Conservation (phyloP, 2,797 vertebrate genomes). For the Chrysocyon brachyurus region DNA sequence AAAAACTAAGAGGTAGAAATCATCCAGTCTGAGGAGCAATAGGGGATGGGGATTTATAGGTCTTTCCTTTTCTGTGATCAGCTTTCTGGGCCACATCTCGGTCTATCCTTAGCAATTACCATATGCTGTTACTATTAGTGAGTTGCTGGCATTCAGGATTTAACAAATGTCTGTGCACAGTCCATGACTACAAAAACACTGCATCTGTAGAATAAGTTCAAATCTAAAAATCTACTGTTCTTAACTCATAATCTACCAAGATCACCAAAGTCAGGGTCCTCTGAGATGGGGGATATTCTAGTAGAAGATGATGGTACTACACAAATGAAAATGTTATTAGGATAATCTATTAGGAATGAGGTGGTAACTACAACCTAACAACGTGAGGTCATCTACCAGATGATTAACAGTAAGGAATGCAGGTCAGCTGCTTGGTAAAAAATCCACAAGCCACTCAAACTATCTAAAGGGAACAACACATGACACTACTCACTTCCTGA, state of each 20-base stretch:
- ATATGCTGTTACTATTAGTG: background rate
- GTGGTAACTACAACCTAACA: background rate
- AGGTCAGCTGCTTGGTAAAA: slow-evolving; percentile 32
- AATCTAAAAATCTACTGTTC: slow-evolving; percentile 24
- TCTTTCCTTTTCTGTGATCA: background rate
- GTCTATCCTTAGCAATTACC: background rate
- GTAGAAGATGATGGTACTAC: background rate
- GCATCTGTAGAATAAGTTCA: background rate
- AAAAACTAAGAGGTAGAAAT: background rate
- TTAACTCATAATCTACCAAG: background rate
- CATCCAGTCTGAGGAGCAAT: background rate
- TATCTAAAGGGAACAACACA: slow-evolving; percentile 52
- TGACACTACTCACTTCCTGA: slow-evolving; percentile 66
- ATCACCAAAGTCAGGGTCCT: slow-evolving; percentile 2
- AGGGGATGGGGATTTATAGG: background rate
- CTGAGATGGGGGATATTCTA: background rate
- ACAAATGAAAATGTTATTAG: slow-evolving; percentile 14
- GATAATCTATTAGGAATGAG: background rate
- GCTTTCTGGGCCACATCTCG: slow-evolving; percentile 10
- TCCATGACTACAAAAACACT: background rate
- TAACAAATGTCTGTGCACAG: background rate
- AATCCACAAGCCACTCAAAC: slow-evolving; percentile 42
- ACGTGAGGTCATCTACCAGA: slow-evolving; percentile 47
- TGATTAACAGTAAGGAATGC: slow-evolving; percentile 68
- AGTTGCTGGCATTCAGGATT: slow-evolving; percentile 26